Conservation (phyloP, 2,888 invertebrate species). For the Drosophila maculinotata region DNA sequence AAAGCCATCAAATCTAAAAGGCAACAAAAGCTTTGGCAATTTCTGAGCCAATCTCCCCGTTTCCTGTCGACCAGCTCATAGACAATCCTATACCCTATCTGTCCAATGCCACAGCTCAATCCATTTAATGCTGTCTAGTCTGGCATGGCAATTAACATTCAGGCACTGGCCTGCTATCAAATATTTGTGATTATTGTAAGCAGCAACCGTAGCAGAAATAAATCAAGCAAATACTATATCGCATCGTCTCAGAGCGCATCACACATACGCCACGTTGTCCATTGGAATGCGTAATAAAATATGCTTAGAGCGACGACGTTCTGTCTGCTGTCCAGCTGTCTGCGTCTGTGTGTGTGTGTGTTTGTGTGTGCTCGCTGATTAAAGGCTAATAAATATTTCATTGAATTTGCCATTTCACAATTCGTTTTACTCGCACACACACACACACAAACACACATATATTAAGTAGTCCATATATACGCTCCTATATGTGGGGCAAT, state of each 20-base stretch:
- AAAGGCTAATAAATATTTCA: conserved; percentile 66
- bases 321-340: background rate
- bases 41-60: background rate
- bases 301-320: conserved; percentile 24
- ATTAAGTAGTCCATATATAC: conserved; percentile 1
- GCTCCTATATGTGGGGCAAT: conserved; percentile 29
- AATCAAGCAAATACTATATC: conserved; percentile 42
- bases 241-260: conserved; percentile 11
- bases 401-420: conserved; percentile 64
- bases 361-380: conserved; percentile 29
- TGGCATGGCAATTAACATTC: conserved; percentile 47
- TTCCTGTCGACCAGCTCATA: conserved; percentile 19
- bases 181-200: conserved; percentile 37
- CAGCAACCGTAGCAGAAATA: conserved; percentile 27
- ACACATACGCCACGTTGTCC: conserved; percentile 44
- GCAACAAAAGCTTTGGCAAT: conserved; percentile 4
- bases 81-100: background rate
- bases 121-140: conserved; percentile 16
- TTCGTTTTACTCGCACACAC: conserved; percentile 34
- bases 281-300: conserved; percentile 45
- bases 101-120: background rate
- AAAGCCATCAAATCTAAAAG: conserved; percentile 13
- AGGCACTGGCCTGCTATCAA: conserved; percentile 41
- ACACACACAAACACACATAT: background rate
- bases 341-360: background rate